Evolutionary conservation across 2,113 vertebrate genomes (phyloP).

Genomic region (Sinosuthora webbiana): DNA sequence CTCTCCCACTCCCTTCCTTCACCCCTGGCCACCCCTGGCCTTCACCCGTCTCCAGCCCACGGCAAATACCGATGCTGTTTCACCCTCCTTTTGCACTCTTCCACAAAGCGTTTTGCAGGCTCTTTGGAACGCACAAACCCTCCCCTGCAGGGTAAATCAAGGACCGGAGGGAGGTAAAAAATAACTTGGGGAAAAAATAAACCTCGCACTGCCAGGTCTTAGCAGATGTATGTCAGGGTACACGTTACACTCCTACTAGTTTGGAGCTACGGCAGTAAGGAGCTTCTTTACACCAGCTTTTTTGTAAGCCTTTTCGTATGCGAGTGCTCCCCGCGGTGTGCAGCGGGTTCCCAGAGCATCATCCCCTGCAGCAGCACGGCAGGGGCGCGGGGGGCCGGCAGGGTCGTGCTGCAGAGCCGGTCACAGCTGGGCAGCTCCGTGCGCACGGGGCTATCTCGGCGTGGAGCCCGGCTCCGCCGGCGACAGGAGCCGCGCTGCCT

Average conservation of each 20-base stretch:
- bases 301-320: constrained; percentile 4
- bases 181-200: constrained; percentile 32
- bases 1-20: background rate
- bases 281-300: background rate
- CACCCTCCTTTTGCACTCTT: background rate
- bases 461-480: background rate
- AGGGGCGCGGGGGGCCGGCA: background rate
- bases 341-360: background rate
- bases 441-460: rapidly evolving
- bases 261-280: background rate
- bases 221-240: background rate
- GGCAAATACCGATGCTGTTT: background rate
- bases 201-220: background rate
- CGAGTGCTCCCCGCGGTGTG: background rate
- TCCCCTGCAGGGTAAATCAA: constrained; percentile 4
- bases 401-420: rapidly evolving
- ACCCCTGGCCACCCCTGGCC: background rate
- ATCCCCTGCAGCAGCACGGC: background rate
- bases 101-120: background rate
- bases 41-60: rapidly evolving
- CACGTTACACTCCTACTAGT: background rate
- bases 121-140: background rate
- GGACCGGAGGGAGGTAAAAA: constrained; percentile 21
- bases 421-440: background rate
- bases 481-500: background rate